Base-by-base conservation (phyloP, 2,888 invertebrate species). In the Cephus spinipes region DNA sequence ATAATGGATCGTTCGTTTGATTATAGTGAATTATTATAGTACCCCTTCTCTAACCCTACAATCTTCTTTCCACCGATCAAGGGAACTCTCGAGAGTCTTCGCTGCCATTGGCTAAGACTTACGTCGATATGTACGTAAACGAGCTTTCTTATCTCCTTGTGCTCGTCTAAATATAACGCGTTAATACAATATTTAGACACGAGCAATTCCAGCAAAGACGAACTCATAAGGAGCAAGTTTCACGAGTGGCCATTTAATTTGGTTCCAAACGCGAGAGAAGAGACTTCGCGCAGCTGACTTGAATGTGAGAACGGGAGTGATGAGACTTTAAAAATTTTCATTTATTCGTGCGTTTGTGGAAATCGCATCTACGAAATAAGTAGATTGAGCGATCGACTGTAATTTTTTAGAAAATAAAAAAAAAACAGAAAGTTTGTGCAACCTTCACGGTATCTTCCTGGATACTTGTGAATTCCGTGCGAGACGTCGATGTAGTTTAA, bases 81-180 rank as follows among this genome's bases (percentile, higher is more conserved):
- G 55, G 2, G 9, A 9, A 23, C 55, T 55, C 55, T 55, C 40
- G 40, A 55, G 23, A 23, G 9, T 55, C 55, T 55, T 23, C 23
- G 23, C 23, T 55, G 23, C 55, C 55, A 55, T 55, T 23, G 55
- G 55, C 12, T 55, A 6, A 23, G 55, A 55, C n/a, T 31, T 12
- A 1, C 30, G 12, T 23, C 31, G 32, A 33, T 31, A 71, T 12
- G 33, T 30, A 11, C 73, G 69, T 75, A 74, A 55, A 74, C 77
- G 71, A 69, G 78, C 76, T 69, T 79, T 82, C 79, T 83, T 85
- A 85, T 85, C 84, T 81, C 78, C 81, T 85, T 80, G 80, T 80
- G n/a, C 77, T 74, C 77, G 69, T 80, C 86, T 85, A 85, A 85
- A 85, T 85, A 86, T 85, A 85, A 86, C 69, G 30, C 73, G 79